phyloP scores from a whole-genome alignment of 2,888 invertebrate species.

The Drosophila barbarae region DNA sequence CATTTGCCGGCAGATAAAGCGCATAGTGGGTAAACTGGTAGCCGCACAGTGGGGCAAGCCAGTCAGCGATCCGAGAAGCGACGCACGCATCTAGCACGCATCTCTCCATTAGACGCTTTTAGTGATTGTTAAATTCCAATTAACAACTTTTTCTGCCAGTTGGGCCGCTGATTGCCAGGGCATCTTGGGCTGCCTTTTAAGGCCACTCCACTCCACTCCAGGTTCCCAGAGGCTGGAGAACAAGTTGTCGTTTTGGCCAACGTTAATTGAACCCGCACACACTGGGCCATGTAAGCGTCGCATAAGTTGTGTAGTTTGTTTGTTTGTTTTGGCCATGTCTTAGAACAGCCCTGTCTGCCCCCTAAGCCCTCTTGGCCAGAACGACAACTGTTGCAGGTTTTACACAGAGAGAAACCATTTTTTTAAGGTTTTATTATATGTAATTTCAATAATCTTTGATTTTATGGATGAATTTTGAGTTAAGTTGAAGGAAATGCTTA shows the following conservation, averaged over 20 bases:
- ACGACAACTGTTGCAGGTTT: conserved; percentile 55
- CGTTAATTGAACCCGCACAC: conserved; percentile 74
- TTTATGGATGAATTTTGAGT: not conserved
- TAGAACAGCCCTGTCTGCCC: not conserved
- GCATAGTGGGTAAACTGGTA: conserved; percentile 54
- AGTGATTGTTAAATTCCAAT: conserved; percentile 77
- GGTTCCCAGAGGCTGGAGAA: conserved; percentile 29
- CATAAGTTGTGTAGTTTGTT: conserved; percentile 63
- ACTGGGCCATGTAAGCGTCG: conserved; percentile 47
- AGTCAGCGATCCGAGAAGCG: conserved; percentile 5
- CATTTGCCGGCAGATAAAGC: conserved; percentile 66
- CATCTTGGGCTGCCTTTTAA: conserved; percentile 34
- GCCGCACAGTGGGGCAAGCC: conserved; percentile 36
- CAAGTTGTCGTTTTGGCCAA: conserved; percentile 38
- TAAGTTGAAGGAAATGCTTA: not conserved
- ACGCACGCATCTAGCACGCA: conserved; percentile 30
- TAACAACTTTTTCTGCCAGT: conserved; percentile 71
- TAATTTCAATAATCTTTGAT: not conserved
- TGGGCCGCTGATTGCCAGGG: conserved; percentile 27
- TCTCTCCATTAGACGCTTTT: conserved; percentile 71
- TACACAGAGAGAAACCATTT: conserved; percentile 1
- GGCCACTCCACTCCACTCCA: conserved; percentile 13
- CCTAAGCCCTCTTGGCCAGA: not conserved
- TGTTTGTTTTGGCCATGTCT: conserved; percentile 29
- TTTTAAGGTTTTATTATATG: not conserved